These are phyloP conservation scores for Parotocinclus haroldoi DNA, from an alignment of 2,797 vertebrate species.

Conservation along the genomic window DNA sequence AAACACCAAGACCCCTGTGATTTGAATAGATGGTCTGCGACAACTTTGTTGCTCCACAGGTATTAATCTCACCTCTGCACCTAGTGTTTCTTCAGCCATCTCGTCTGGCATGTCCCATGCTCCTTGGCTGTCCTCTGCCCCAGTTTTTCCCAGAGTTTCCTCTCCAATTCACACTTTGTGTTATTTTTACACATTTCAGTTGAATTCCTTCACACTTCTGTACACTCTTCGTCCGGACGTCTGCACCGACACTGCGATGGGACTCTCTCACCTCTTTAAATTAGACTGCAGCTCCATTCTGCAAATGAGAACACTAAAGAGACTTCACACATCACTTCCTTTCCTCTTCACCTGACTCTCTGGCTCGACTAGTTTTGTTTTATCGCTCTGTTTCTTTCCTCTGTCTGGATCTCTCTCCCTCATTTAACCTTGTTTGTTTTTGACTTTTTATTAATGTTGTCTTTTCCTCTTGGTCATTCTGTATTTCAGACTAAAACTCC, in stretches of 20 bases:
- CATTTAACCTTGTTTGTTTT: no score
- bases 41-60: not conserved
- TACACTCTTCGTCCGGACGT: not conserved
- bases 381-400: not conserved
- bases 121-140: constrained; percentile 1
- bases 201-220: not conserved
- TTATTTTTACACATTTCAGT: not conserved
- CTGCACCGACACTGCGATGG: not conserved
- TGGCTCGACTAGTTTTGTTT: not conserved
- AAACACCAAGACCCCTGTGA: not conserved
- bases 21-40: not conserved
- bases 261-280: not conserved
- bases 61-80: not conserved
- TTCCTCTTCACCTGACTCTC: constrained; percentile 5
- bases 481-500: no score
- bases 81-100: not conserved
- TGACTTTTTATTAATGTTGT: no score
- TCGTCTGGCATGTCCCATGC: not conserved
- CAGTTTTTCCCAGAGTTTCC: constrained; percentile 2
- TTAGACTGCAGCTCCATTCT: not conserved
- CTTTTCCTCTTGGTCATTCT: no score
- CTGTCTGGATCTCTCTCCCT: not conserved
- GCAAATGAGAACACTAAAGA: constrained; percentile 9
- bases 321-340: constrained; percentile 4
- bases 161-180: not conserved